Evolutionary conservation across 2,797 vertebrate genomes (phyloP).

Genomic region (Carduelis carduelis): DNA sequence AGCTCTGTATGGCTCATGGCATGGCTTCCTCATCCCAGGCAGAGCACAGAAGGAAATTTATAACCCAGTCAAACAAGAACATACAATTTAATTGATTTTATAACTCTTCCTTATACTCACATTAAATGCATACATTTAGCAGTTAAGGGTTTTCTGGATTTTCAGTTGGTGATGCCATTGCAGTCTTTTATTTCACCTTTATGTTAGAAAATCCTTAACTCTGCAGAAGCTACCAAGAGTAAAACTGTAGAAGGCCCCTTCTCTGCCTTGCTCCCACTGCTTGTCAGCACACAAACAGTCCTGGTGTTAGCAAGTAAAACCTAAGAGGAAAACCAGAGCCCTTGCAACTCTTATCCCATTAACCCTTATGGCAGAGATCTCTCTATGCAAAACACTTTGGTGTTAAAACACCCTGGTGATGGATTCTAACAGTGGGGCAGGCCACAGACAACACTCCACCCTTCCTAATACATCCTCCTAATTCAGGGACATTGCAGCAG

Average conservation of each 20-base stretch:
- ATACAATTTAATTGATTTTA: background rate
- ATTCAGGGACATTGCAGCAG: slow-evolving; percentile 57
- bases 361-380: background rate
- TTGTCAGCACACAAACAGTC: background rate
- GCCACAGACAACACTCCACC: background rate
- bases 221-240: background rate
- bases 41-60: background rate
- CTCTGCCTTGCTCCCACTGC: background rate
- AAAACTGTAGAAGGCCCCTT: background rate
- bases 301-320: background rate
- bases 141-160: background rate
- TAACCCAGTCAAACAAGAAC: background rate
- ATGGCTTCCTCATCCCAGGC: background rate
- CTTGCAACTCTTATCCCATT: background rate
- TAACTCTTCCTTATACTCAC: background rate
- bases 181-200: background rate
- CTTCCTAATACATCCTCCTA: background rate
- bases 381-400: background rate
- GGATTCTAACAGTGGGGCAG: background rate
- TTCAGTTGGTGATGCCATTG: background rate
- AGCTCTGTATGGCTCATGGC: background rate
- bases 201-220: background rate
- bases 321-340: background rate
- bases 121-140: background rate
- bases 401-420: background rate